Conservation (phyloP, 1,140 invertebrate species). For the Drosophila equinoxialis region DNA sequence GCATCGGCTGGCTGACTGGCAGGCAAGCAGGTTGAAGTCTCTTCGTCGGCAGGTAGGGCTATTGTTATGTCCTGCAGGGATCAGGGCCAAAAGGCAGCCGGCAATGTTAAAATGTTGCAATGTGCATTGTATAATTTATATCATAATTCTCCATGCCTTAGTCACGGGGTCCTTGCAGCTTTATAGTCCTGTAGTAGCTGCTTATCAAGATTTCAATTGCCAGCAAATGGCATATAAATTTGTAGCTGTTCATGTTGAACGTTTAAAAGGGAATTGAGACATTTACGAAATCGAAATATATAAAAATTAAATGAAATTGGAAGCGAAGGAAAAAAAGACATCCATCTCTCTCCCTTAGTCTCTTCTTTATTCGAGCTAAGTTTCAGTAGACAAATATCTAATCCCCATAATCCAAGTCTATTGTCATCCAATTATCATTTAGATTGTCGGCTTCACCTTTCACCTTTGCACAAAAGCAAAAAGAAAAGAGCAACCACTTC, state of each 20-base stretch:
- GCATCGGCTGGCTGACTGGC: slow-evolving; percentile 48
- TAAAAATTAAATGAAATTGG: slow-evolving; percentile 4
- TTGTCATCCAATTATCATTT: slow-evolving; percentile 39
- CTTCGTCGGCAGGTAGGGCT: slow-evolving; percentile 58
- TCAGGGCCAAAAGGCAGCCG: slow-evolving; percentile 51
- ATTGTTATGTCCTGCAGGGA: slow-evolving; percentile 63
- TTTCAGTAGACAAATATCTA: background rate
- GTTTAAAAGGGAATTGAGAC: slow-evolving; percentile 30
- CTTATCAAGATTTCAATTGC: slow-evolving; percentile 70
- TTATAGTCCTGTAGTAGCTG: slow-evolving; percentile 39
- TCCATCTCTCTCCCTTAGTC: background rate
- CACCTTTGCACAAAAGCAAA: slow-evolving; percentile 15
- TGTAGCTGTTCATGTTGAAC: slow-evolving; percentile 17
- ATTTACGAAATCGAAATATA: background rate
- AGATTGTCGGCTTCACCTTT: slow-evolving; percentile 48
- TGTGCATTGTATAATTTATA: slow-evolving; percentile 79
- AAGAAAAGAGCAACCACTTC: slow-evolving; percentile 1
- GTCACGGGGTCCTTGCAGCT: slow-evolving; percentile 45
- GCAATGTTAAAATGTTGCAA: slow-evolving; percentile 70
- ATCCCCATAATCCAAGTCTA: background rate
- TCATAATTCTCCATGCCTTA: slow-evolving; percentile 68
- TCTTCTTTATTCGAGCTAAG: background rate
- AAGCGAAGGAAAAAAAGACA: background rate
- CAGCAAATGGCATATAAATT: slow-evolving; percentile 13
- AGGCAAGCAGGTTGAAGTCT: slow-evolving; percentile 43